Conservation (phyloP, 30 jellyfish, hydroid and myxozoan species). For the Aurelia aurita complex sp. Pacific region DNA sequence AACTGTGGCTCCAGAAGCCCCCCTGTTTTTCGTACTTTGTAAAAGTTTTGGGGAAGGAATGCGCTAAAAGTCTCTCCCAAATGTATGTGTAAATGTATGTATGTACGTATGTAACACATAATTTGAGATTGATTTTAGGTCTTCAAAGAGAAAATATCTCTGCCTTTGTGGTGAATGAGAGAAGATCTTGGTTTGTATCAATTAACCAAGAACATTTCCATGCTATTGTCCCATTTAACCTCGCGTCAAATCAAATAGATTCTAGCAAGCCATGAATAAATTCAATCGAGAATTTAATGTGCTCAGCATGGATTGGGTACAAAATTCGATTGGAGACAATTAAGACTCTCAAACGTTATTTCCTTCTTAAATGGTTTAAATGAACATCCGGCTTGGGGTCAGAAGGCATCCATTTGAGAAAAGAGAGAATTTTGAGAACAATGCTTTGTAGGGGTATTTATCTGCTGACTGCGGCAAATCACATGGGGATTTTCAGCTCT, state of each 20-base stretch:
- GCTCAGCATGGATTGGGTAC: slow-evolving; percentile 32
- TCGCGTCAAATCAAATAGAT: not conserved
- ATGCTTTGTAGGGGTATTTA: slow-evolving; percentile 1
- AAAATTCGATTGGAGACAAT: slow-evolving; percentile 35
- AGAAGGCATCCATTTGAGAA: slow-evolving; percentile 26
- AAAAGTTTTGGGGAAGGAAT: too few relatives aligned
- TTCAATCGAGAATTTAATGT: slow-evolving; percentile 18
- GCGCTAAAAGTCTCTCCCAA: too few relatives aligned
- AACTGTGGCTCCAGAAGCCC: too few relatives aligned
- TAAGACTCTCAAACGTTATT: slow-evolving; percentile 46
- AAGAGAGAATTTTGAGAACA: slow-evolving; percentile 13
- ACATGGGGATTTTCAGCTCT: not conserved
- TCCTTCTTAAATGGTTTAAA: slow-evolving; percentile 59
- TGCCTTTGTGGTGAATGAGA: too few relatives aligned
- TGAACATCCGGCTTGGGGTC: slow-evolving; percentile 62
- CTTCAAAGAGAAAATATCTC: too few relatives aligned
- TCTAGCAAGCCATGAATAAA: not conserved
- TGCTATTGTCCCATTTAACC: too few relatives aligned
- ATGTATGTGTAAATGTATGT: too few relatives aligned
- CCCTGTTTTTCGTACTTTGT: too few relatives aligned
- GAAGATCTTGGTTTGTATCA: too few relatives aligned
- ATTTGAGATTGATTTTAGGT: too few relatives aligned
- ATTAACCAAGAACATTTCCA: too few relatives aligned
- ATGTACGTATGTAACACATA: too few relatives aligned
- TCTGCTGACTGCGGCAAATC: slow-evolving; percentile 1